Evolutionary conservation across 2,888 invertebrate genomes (phyloP).

Genomic region (Tricholauxania praeusta): DNA sequence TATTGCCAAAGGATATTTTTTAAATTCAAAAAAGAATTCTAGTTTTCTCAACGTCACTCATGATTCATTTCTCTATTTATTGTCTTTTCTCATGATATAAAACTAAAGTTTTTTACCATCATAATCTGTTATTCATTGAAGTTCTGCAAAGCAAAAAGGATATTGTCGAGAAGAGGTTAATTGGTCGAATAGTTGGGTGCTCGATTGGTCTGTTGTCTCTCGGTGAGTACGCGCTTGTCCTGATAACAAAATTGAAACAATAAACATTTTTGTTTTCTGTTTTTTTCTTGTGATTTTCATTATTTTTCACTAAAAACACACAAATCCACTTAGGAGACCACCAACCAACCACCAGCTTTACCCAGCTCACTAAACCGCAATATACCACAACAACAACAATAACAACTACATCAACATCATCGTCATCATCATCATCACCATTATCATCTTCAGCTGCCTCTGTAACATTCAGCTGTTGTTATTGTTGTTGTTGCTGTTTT

Average conservation of each 20-base stretch:
- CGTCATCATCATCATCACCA: conserved; percentile 28
- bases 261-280: conserved; percentile 61
- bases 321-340: conserved; percentile 64
- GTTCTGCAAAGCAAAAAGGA: no score
- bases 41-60: no score
- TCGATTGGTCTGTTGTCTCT: conserved; percentile 8
- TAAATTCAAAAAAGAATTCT: no score
- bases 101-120: no score
- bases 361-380: conserved; percentile 35
- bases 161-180: conserved; percentile 29
- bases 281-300: neutral
- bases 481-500: conserved; percentile 30
- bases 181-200: conserved; percentile 16
- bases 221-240: conserved; percentile 34
- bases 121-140: no score
- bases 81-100: no score
- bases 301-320: conserved; percentile 63
- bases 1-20: no score
- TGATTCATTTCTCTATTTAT: no score
- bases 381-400: conserved; percentile 36
- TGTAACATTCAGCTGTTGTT: conserved; percentile 22
- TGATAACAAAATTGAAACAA: conserved; percentile 68
- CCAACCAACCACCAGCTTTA: conserved; percentile 43
- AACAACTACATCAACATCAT: conserved; percentile 38
- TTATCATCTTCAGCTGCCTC: conserved; percentile 36